Percentiles rank a stretch among this genome's conserved stretches.
phyloP scores from a whole-genome alignment of 2,797 vertebrate genomes.

The Neopelma chrysocephalum region DNA sequence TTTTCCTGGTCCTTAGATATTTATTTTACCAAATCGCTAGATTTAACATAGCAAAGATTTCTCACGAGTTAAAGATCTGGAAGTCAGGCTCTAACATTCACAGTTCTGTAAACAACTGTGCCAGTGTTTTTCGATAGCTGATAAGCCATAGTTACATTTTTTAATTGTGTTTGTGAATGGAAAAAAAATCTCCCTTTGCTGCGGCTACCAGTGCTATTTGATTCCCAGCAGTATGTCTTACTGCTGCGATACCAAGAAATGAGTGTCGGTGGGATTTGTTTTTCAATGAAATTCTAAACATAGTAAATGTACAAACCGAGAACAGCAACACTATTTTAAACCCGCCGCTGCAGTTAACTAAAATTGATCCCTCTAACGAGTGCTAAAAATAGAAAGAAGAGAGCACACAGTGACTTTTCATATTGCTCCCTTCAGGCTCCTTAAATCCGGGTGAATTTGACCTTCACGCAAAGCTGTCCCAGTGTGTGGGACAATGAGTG shows the following conservation, averaged over 20 bases:
- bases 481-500: constrained; percentile 60
- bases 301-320: constrained; percentile 55
- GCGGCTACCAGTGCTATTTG: neutral
- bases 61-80: neutral
- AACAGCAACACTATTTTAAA: constrained; percentile 73
- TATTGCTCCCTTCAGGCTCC: constrained; percentile 70
- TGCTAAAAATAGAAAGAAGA: constrained; percentile 74
- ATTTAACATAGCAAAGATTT: neutral
- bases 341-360: constrained; percentile 73
- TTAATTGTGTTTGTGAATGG: neutral
- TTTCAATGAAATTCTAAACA: constrained; percentile 70
- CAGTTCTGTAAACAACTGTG: neutral
- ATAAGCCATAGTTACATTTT: neutral
- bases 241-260: neutral
- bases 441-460: constrained; percentile 65
- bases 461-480: constrained; percentile 69
- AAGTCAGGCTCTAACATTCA: neutral
- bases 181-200: neutral
- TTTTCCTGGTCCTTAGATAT: neutral
- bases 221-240: neutral
- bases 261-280: constrained; percentile 15
- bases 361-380: constrained; percentile 75
- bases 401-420: constrained; percentile 71
- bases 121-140: neutral
- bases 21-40: neutral